Conservation (phyloP, 2,797 vertebrate genomes). For the Arctocebus calabarensis region DNA sequence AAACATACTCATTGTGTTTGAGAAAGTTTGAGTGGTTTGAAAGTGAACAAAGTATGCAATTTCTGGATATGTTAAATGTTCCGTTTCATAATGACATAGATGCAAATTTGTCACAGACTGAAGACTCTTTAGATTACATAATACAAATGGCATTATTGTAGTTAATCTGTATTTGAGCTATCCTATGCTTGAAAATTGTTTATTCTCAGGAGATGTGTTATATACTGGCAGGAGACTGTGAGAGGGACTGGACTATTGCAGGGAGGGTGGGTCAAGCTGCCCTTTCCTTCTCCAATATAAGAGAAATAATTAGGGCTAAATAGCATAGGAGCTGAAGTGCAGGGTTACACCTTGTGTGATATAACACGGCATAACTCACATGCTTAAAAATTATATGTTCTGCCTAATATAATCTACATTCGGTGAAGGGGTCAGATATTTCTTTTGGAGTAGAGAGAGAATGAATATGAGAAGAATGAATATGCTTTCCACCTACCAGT, state of each 20-base stretch:
- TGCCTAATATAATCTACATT: not conserved
- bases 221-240: not conserved
- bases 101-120: not conserved
- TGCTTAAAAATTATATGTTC: not conserved
- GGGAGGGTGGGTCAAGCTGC: accelerated
- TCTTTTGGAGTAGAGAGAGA: not conserved
- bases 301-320: not conserved
- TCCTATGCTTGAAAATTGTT: not conserved
- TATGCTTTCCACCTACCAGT: not conserved
- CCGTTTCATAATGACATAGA: not conserved
- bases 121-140: not conserved
- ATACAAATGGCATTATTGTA: not conserved
- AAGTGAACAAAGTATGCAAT: constrained; percentile 46
- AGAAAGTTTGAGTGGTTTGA: constrained; percentile 44
- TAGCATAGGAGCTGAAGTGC: not conserved
- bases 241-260: no score
- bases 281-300: no score
- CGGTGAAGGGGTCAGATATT: not conserved
- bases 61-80: constrained; percentile 6
- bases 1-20: constrained; percentile 58
- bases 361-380: not conserved
- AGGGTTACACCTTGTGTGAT: accelerated
- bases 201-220: not conserved
- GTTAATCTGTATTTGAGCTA: not conserved
- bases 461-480: not conserved